phyloP scores from a whole-genome alignment of 2,797 vertebrate species.

The Simalia tracyae region DNA sequence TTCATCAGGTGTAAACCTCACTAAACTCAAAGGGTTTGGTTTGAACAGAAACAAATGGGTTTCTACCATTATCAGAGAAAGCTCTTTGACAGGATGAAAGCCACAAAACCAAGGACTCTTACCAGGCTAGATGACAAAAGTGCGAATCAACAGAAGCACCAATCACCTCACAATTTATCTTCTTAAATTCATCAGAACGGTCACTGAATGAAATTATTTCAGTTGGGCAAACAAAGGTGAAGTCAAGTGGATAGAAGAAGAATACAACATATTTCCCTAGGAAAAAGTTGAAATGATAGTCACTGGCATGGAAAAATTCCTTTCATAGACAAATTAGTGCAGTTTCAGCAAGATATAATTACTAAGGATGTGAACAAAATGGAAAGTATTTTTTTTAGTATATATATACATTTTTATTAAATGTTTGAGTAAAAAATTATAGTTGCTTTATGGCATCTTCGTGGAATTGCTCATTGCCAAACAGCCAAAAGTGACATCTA shows the following conservation, averaged over 20 bases:
- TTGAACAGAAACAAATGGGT: neutral
- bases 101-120: conserved; percentile 47
- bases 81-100: neutral
- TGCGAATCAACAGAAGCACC: conserved; percentile 96
- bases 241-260: conserved; percentile 98
- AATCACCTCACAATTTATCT: conserved; percentile 93
- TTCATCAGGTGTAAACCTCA: neutral
- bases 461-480: neutral
- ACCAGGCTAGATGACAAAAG: conserved; percentile 95
- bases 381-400: neutral
- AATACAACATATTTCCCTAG: conserved; percentile 95
- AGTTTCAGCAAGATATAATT: neutral
- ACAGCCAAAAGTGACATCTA: neutral
- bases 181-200: conserved; percentile 88
- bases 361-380: neutral
- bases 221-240: conserved; percentile 97
- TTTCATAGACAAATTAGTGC: neutral
- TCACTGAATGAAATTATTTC: conserved; percentile 98
- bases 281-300: neutral
- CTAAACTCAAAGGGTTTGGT: neutral
- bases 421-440: too few species aligned
- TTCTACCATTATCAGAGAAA: neutral
- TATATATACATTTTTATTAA: too few species aligned
- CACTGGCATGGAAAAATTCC: neutral
- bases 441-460: neutral